Evolutionary conservation across 2,113 vertebrate species (phyloP).

Genomic region (Psammodynastes pulverulentus): DNA sequence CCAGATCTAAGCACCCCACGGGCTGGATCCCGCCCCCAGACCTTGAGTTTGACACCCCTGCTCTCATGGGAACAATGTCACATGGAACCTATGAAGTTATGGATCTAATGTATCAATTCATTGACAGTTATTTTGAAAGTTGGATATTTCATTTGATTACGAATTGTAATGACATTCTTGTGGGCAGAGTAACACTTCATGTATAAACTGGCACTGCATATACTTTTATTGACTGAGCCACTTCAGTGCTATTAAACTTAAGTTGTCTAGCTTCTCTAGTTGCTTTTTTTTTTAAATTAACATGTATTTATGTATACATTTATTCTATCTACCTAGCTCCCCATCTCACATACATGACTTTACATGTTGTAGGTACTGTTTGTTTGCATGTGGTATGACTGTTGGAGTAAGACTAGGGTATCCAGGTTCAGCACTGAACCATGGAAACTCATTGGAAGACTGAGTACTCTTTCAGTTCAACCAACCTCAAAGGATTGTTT

Average conservation of each 20-base stretch:
- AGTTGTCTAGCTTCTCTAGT: background rate
- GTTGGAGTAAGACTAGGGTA: background rate
- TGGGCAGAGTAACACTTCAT: background rate
- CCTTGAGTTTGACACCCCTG: too few species aligned
- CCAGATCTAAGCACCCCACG: too few species aligned
- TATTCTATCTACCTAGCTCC: background rate
- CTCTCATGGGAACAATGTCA: background rate
- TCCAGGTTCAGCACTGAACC: background rate
- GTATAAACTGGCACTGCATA: background rate
- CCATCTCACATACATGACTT: background rate
- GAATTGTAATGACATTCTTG: background rate
- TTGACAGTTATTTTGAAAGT: background rate
- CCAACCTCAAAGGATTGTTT: background rate
- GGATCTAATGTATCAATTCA: background rate
- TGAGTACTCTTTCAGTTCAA: background rate
- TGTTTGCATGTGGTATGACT: background rate
- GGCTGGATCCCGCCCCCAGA: too few species aligned
- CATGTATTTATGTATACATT: background rate
- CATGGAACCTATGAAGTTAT: background rate
- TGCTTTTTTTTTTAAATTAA: background rate
- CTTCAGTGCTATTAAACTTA: background rate
- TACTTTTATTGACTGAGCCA: background rate
- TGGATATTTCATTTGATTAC: background rate
- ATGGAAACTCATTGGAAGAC: background rate
- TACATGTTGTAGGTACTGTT: background rate